These are phyloP conservation scores for Machimus rusticus DNA, from an alignment of 2,888 invertebrate species.

Conservation along the genomic window DNA sequence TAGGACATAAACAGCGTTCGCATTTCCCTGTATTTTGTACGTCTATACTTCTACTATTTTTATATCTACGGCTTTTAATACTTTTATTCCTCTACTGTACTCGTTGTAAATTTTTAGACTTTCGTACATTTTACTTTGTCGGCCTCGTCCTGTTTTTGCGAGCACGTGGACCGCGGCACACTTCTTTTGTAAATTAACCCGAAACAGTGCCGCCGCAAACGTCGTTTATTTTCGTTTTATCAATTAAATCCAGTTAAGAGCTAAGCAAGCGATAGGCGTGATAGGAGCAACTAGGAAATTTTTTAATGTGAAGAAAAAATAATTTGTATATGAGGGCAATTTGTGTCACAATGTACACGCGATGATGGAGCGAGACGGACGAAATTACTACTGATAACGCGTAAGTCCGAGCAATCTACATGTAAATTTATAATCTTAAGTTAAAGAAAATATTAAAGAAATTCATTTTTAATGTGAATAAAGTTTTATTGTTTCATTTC, in stretches of 20 bases:
- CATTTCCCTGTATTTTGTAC: background rate
- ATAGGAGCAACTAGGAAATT: constrained; percentile 24
- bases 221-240: background rate
- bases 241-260: background rate
- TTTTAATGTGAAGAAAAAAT: constrained; percentile 13
- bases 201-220: background rate
- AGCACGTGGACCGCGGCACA: background rate
- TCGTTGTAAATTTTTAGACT: constrained; percentile 12
- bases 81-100: constrained; percentile 1
- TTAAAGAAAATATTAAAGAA: constrained; percentile 34
- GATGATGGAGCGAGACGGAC: background rate
- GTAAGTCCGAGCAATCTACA: constrained; percentile 28
- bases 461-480: constrained; percentile 38
- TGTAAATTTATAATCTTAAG: constrained; percentile 36
- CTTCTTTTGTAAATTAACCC: background rate
- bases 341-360: constrained; percentile 38
- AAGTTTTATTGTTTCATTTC: constrained; percentile 9
- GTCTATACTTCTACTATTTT: background rate
- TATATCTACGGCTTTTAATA: constrained; percentile 10
- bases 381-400: constrained; percentile 20
- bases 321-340: background rate
- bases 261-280: background rate
- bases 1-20: background rate
- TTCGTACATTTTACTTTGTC: background rate
- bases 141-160: background rate